These are phyloP conservation scores for Setophaga coronata DNA, from an alignment of 2,113 vertebrate species.

Conservation along the genomic window DNA sequence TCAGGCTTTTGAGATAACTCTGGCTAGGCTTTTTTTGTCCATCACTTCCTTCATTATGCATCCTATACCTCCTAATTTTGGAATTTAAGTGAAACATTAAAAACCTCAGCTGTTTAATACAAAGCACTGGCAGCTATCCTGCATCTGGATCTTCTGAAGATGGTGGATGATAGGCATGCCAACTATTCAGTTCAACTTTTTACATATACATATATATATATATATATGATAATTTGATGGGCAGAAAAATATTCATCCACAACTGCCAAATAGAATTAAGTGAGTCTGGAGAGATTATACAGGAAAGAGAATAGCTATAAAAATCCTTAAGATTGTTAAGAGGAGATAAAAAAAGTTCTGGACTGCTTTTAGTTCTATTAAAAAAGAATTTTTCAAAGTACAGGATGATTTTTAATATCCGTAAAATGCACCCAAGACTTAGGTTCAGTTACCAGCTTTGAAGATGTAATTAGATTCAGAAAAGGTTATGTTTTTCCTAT, in stretches of 20 bases:
- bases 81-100: background rate
- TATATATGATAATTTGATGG: background rate
- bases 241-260: background rate
- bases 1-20: background rate
- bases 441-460: background rate
- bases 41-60: background rate
- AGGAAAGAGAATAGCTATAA: background rate
- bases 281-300: background rate
- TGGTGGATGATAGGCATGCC: background rate
- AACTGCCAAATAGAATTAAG: background rate
- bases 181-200: background rate
- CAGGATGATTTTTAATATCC: background rate
- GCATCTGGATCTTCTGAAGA: background rate
- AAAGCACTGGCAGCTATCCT: background rate
- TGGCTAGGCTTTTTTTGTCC: background rate
- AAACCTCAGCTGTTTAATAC: background rate
- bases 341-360: background rate
- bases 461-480: background rate
- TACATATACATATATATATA: no score
- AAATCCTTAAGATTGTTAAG: background rate
- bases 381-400: background rate
- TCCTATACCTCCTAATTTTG: background rate
- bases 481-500: background rate
- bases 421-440: background rate
- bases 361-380: background rate